A percentile compares a stretch with the other conserved stretches of the same genome.
Conservation (phyloP, 2,888 invertebrate species). For the Erebia palarica region DNA sequence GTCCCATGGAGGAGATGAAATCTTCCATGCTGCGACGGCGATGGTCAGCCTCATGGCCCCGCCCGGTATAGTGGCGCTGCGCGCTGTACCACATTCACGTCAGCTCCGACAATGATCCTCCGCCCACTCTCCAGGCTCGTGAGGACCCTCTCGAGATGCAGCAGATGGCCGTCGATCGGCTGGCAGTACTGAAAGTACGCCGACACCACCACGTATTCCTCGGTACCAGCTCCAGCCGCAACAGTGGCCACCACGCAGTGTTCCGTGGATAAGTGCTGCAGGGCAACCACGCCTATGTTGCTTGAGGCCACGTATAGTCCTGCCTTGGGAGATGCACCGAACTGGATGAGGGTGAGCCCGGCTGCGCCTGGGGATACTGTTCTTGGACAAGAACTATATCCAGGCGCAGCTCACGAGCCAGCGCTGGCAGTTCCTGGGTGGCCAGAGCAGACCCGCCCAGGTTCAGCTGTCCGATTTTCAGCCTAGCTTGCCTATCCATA, state of each 20-base stretch:
- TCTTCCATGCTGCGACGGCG: not conserved
- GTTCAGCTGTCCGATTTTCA: slow-evolving; percentile 1
- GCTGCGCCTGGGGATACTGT: not conserved
- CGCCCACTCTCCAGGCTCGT: not conserved
- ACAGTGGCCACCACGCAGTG: not conserved
- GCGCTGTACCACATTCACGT: not conserved
- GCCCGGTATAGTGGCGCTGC: not conserved
- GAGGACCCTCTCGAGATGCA: not conserved
- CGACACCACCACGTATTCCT: not conserved
- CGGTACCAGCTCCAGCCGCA: not conserved
- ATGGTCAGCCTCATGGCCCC: not conserved
- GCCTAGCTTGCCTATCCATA: not conserved
- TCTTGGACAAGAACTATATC: slow-evolving; percentile 20
- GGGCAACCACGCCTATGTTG: not conserved
- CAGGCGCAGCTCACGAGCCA: slow-evolving; percentile 1
- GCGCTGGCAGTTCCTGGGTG: slow-evolving; percentile 4
- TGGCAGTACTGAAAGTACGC: not conserved
- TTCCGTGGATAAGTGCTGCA: not conserved
- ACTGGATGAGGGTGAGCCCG: not conserved
- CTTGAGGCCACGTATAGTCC: not conserved
- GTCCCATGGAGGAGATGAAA: not conserved
- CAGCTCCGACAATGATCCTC: not conserved
- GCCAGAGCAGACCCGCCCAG: not conserved
- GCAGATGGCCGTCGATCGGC: not conserved
- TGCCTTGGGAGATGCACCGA: not conserved